Evolutionary conservation across 2,113 vertebrate species (phyloP), one percentile per base, ranked within the genome.

Genomic region (Bubo blakistoni): DNA sequence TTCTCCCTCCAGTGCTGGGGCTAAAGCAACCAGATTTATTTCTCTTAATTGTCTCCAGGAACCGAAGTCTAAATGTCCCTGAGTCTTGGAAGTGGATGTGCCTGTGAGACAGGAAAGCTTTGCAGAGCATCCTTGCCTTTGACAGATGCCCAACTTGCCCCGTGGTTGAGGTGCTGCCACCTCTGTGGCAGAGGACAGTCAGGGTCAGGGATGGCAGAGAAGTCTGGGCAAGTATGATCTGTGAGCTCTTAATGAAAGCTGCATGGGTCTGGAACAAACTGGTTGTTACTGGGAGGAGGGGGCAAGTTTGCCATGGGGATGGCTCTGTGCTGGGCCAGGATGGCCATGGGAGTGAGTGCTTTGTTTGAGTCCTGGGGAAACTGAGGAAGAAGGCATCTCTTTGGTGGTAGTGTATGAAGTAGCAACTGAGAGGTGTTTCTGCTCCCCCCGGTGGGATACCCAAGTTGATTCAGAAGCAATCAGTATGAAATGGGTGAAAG

Each of bases 21-120:
- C 67, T 85, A 80, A 94, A 92, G 59, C 83, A 87, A 36, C 74
- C 86, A 94, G 87, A 94, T 96, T 92, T 92, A 95, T 97, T 97
- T 94, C 74, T 91, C 70, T 82, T 95, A 66, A 92, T 95, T 90
- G 84, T 87, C 89, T 94, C 42, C 55, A 85, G 89, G 74, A 95
- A 40, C 58, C 0, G 0, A 87, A 91, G 74, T 63, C 47, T 26
- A 52, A 62, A 30, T 29, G 74, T 85, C 52, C 54, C 32, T 19
- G n/a, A 72, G 34, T 85, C 84, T 87, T 92, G 81, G n/a, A 92
- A 83, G 46, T 34, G 36, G 36, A 70, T 71, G 47, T 86, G 52
- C 58, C 69, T 4, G 4, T 57, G 77, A 73, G 70, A 65, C 29
- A 52, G 66, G 40, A 65, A 58, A 63, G 81, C 78, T 90, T 72